These are phyloP conservation scores for Clupea harengus DNA, from an alignment of 2,113 vertebrate genomes.

Conservation along the genomic window DNA sequence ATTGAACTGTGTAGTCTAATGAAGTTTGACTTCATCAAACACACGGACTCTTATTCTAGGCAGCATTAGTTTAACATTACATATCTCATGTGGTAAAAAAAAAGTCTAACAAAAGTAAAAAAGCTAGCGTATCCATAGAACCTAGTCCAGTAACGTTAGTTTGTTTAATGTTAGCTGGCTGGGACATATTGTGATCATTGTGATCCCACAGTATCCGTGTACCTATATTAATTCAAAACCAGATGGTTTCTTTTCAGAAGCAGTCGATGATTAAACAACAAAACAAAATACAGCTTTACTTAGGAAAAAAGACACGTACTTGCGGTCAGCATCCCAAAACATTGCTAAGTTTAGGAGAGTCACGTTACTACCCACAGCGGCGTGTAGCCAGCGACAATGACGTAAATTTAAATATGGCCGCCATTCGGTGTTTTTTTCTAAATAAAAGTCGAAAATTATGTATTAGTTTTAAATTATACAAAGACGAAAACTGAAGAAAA, in stretches of 20 bases:
- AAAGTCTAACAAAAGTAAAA: neutral
- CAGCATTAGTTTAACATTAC: neutral
- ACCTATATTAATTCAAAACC: neutral
- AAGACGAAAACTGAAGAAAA: too few relatives aligned
- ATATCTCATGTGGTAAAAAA: neutral
- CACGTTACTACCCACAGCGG: too few relatives aligned
- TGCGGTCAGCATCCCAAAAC: neutral
- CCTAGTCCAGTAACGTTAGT: neutral
- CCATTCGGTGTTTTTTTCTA: too few relatives aligned
- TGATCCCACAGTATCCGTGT: neutral
- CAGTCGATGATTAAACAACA: neutral
- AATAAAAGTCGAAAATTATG: too few relatives aligned
- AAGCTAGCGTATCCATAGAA: neutral
- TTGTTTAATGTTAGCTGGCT: neutral
- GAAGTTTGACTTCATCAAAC: too few relatives aligned
- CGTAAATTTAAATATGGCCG: too few relatives aligned
- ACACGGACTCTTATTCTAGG: too few relatives aligned
- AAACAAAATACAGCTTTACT: neutral
- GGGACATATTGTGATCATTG: neutral
- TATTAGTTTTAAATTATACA: too few relatives aligned
- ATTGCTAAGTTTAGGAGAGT: too few relatives aligned
- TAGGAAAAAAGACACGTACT: neutral
- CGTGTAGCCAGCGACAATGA: too few relatives aligned
- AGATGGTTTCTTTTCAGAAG: neutral
- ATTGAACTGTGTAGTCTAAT: too few relatives aligned